Evolutionary conservation across 2,888 invertebrate species (phyloP), one percentile per base, ranked within the genome.

Genomic region (Drosophila nr. fundita): DNA sequence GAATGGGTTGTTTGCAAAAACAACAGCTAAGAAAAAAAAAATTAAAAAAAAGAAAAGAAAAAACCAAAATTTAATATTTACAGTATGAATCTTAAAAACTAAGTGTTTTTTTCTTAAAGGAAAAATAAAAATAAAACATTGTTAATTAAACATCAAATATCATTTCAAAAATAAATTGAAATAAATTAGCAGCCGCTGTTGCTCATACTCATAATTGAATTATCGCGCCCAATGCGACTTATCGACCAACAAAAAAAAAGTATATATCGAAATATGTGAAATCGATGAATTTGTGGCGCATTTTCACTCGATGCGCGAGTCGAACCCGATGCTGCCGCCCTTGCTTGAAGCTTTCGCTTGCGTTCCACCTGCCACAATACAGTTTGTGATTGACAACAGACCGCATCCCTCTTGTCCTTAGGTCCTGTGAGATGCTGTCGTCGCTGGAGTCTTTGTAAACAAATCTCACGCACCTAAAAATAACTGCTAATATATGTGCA

Each of bases 121-220:
- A 82, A 85, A 85, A 84, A 60, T 66, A 75, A 81, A 83, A 83
- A 71, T 67, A 75, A 86, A 82, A 83, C 87, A 87, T 88, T 87
- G 89, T 87, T 87, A 88, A 84, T 86, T 88, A 83, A 79, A 84
- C 87, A 83, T 88, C 74, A 87, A 76, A 87, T 87, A 87, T 87
- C 83, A 87, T 88, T 87, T 83, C 45, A 76, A 87, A 78, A 85
- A 79, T 80, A 88, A 86, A 86, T 80, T 83, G 63, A 78, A 87
- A 79, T 73, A 83, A 83, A 81, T 63, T 70, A 78, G 74, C 59
- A 65, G 61, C 58, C 65, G 67, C 59, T 77, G 68, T 68, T 77
- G 77, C 77, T 68, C 75, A 52, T 68, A 64, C 50, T 52, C 38
- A 42, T 68, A 42, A 68, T 65, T 52, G 21, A 45, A 68, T 61